Conservation (phyloP, 2,113 vertebrate genomes). For the Pelusios castaneus region DNA sequence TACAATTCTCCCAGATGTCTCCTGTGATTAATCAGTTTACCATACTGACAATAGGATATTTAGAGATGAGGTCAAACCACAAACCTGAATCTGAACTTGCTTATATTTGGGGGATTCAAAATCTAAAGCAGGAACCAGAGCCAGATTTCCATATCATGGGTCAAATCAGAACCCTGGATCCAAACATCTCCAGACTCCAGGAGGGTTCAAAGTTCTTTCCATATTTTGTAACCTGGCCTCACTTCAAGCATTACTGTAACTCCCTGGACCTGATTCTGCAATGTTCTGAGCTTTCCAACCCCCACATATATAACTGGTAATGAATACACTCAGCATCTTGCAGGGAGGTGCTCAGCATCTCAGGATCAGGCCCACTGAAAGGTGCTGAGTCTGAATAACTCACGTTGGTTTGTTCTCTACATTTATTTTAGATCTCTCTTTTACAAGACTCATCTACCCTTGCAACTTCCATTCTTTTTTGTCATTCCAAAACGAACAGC, state of each 20-base stretch:
- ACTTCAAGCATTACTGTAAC: background rate
- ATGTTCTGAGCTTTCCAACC: background rate
- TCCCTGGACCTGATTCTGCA: background rate
- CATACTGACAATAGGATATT: background rate
- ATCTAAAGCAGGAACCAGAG: background rate
- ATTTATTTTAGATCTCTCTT: constrained; percentile 36
- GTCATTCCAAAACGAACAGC: background rate
- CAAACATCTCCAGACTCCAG: background rate
- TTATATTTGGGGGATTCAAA: background rate
- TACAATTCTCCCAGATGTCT: background rate
- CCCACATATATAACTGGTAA: background rate
- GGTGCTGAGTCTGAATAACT: background rate
- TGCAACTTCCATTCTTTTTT: constrained; percentile 10
- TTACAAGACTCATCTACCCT: background rate
- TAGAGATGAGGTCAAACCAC: background rate
- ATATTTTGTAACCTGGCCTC: too few relatives aligned
- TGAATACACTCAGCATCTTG: background rate
- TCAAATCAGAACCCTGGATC: background rate
- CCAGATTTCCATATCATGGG: background rate
- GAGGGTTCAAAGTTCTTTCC: background rate
- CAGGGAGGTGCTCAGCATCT: background rate
- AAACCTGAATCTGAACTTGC: background rate
- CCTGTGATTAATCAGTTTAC: background rate
- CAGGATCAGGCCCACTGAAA: background rate
- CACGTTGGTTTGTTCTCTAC: background rate